Base-by-base conservation (phyloP, 1,140 invertebrate species). In the Danaus plexippus region DNA sequence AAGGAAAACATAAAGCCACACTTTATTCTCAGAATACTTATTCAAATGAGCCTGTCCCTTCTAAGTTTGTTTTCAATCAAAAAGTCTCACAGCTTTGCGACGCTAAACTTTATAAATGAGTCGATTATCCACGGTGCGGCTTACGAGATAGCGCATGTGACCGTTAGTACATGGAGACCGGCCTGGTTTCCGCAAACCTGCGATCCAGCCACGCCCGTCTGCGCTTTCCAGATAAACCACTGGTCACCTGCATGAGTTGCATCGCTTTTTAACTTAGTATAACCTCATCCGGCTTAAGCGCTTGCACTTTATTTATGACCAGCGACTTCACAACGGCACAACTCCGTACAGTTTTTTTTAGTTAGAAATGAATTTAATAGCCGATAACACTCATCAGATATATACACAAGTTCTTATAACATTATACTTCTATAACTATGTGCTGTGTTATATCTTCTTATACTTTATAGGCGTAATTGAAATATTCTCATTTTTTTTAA, bases 21-120 rank as follows among this genome's bases (percentile, higher is more conserved):
- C 83, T 86, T 87, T 85, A 85, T 87, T 87, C 80, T 75, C 76
- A 77, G 77, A 83, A 87, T 87, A 87, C 84, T 87, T 87, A 87
- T 87, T 87, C 81, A 87, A 87, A 87, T 87, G 81, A 87, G 77
- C 74, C 79, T 80, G 83, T 85, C 81, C 81, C 84, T 87, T 82
- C 81, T 84, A 85, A 87, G 84, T 86, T 86, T 86, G 77, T 86
- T 86, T 86, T 86, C 83, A 86, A 86, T 86, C 83, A 86, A 85
- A 85, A 86, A 83, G 80, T 83, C 78, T 66, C 74, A 69, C 75
- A 82, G 80, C 78, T 81, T 83, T 83, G 80, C 80, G 73, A 72
- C 71, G 81, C 72, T 86, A 84, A 86, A 83, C 83, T 86, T 86
- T 86, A 86, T 84, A 84, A 84, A 86, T 84, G 80, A 83, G 80